These are phyloP conservation scores for Amphipyra berbera DNA, from an alignment of 2,888 invertebrate species.

Conservation along the genomic window DNA sequence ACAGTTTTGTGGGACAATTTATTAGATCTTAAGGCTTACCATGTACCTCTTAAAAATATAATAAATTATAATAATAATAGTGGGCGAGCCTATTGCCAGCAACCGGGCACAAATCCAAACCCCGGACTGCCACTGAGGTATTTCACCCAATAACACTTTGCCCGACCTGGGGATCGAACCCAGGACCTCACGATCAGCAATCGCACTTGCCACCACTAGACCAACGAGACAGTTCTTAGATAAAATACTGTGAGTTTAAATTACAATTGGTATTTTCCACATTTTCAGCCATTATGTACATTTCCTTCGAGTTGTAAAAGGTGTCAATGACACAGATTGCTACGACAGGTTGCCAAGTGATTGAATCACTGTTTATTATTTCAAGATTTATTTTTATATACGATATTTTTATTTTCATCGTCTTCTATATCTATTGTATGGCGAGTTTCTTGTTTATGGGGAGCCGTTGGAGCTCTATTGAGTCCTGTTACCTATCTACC, in stretches of 20 bases:
- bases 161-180: no score
- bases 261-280: conserved; percentile 6
- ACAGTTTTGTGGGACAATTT: no score
- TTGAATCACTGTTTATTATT: conserved; percentile 25
- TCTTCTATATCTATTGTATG: neutral
- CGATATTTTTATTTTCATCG: neutral
- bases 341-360: conserved; percentile 21
- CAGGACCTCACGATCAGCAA: no score
- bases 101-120: no score
- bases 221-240: no score
- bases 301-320: conserved; percentile 30
- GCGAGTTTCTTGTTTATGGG: neutral
- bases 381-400: conserved; percentile 1
- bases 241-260: neutral
- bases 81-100: no score
- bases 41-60: no score
- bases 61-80: no score
- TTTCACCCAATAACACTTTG: no score
- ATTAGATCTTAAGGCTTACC: no score
- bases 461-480: neutral
- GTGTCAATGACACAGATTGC: conserved; percentile 25
- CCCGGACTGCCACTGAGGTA: no score
- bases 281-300: conserved; percentile 10
- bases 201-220: no score
- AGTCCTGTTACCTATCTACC: neutral